These are phyloP conservation scores for Ciconia boyciana DNA, from an alignment of 2,113 vertebrate species.

Conservation along the genomic window DNA sequence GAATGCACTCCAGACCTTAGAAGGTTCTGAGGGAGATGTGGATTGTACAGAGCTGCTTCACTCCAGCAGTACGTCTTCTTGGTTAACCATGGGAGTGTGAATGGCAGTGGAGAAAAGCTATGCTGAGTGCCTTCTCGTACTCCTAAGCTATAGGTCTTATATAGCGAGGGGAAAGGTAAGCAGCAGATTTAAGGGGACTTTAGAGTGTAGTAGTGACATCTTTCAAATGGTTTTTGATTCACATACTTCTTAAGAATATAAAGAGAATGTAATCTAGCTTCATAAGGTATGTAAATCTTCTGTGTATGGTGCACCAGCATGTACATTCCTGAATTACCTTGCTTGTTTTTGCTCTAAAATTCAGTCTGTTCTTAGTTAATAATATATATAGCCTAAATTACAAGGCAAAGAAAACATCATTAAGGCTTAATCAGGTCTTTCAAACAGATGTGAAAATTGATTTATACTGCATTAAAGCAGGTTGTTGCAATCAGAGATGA, in stretches of 20 bases:
- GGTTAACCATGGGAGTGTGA: neutral
- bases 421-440: neutral
- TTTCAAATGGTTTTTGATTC: neutral
- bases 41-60: neutral
- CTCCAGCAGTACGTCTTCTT: neutral
- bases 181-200: neutral
- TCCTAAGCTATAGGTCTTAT: neutral
- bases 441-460: neutral
- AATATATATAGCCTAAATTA: neutral
- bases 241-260: neutral
- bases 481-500: neutral
- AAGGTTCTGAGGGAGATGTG: neutral
- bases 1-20: neutral
- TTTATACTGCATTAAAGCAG: neutral
- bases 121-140: neutral
- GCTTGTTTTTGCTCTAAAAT: neutral
- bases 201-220: neutral
- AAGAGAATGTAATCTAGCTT: neutral
- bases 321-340: neutral
- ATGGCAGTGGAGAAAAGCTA: neutral
- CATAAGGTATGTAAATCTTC: rapidly evolving
- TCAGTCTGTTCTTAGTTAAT: neutral
- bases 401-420: neutral
- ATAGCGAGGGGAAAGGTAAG: neutral
- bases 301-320: neutral